These are phyloP conservation scores for Cataglyphis albicans DNA, from an alignment of 2,888 invertebrate species.

Conservation along the genomic window DNA sequence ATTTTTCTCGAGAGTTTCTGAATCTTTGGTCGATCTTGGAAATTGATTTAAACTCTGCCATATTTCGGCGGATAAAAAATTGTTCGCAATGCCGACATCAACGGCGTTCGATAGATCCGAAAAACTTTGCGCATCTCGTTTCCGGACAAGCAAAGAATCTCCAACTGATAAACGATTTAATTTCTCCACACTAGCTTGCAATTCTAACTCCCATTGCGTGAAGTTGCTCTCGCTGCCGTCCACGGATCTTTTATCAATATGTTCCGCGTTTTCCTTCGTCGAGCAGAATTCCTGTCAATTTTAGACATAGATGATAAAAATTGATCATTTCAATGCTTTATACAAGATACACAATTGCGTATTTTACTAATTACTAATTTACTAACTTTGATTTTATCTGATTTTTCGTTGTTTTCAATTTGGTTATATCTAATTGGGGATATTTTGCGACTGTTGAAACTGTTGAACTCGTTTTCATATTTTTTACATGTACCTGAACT, in stretches of 20 bases:
- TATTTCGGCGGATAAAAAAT: slow-evolving; percentile 37
- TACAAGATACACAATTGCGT: background rate
- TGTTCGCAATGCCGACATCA: slow-evolving; percentile 6
- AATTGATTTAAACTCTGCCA: slow-evolving; percentile 51
- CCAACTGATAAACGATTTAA: slow-evolving; percentile 88
- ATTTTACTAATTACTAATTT: slow-evolving; percentile 66
- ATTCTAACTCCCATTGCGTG: slow-evolving; percentile 92
- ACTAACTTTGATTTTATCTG: slow-evolving; percentile 81
- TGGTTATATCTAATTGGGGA: slow-evolving; percentile 79
- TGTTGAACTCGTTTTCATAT: slow-evolving; percentile 79
- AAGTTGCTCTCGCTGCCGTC: slow-evolving; percentile 90
- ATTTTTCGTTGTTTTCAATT: slow-evolving; percentile 76
- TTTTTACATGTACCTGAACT: slow-evolving; percentile 81
- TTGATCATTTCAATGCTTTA: background rate
- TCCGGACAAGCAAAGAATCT: slow-evolving; percentile 57
- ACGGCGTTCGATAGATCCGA: slow-evolving; percentile 28
- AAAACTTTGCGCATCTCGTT: slow-evolving; percentile 34
- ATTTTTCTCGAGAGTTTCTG: slow-evolving; percentile 30
- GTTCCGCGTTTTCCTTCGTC: slow-evolving; percentile 90
- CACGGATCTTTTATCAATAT: slow-evolving; percentile 91
- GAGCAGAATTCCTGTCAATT: slow-evolving; percentile 87
- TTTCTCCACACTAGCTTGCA: slow-evolving; percentile 92
- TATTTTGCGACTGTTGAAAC: slow-evolving; percentile 76
- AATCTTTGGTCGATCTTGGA: slow-evolving; percentile 31
- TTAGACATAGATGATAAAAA: background rate